These are phyloP conservation scores for Euura lappo DNA, from an alignment of 1,140 invertebrate genomes.

Conservation along the genomic window DNA sequence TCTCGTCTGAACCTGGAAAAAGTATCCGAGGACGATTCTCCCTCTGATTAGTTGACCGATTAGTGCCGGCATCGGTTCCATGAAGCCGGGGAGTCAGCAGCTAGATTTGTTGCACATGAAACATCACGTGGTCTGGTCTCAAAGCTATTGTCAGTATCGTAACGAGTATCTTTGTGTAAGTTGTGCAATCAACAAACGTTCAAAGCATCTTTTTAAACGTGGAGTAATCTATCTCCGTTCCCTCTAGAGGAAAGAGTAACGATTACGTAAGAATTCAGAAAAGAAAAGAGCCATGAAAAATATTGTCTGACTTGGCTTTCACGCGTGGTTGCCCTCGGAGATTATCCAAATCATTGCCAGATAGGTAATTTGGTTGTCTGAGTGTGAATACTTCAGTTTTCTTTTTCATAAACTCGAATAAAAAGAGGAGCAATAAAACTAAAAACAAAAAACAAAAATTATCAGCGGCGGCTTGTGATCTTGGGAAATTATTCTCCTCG, in stretches of 20 bases:
- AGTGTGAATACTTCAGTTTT: background rate
- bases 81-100: background rate
- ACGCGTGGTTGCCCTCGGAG: background rate
- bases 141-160: background rate
- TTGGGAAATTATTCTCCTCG: background rate
- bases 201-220: background rate
- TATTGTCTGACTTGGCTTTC: background rate
- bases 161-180: conserved; percentile 8
- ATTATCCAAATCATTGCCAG: background rate
- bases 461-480: background rate
- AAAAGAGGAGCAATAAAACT: too few species aligned
- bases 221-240: background rate
- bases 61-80: conserved; percentile 8
- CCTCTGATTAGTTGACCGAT: conserved; percentile 1
- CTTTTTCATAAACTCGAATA: background rate
- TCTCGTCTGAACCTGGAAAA: too few species aligned
- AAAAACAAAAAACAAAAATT: too few species aligned
- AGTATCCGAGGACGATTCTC: too few species aligned
- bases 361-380: background rate
- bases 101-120: background rate
- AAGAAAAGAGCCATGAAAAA: background rate
- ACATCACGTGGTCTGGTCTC: background rate
- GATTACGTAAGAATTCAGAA: background rate
- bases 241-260: background rate
- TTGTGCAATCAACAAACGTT: conserved; percentile 7